These are phyloP conservation scores for Raillietiella orientalis DNA, from an alignment of 2,888 invertebrate species.

Conservation along the genomic window DNA sequence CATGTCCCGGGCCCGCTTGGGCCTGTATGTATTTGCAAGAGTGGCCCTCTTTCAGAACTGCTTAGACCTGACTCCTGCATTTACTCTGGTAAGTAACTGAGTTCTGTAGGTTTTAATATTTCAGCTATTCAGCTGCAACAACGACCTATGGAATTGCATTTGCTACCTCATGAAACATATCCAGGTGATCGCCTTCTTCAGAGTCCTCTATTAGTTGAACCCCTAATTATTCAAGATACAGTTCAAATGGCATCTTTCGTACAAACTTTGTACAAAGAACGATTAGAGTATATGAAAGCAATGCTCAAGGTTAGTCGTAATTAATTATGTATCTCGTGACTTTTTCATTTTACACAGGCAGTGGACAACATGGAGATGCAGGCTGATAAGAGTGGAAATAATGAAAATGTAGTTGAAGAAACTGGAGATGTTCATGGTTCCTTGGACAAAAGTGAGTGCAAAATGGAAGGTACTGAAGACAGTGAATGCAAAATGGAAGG, in stretches of 20 bases:
- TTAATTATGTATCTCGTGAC: too few species aligned
- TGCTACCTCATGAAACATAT: not conserved
- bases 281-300: constrained; percentile 27
- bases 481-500: not conserved
- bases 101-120: constrained; percentile 3
- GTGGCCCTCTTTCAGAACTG: constrained; percentile 80
- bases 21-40: constrained; percentile 79
- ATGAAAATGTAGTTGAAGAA: too few species aligned
- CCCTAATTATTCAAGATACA: constrained; percentile 45
- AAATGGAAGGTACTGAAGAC: too few species aligned
- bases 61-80: constrained; percentile 81
- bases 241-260: constrained; percentile 83
- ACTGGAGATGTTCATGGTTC: not conserved
- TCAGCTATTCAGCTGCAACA: not conserved
- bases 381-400: too few species aligned
- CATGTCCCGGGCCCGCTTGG: constrained; percentile 83
- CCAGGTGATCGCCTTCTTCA: not conserved
- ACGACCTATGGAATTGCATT: not conserved
- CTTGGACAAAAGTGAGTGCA: not conserved
- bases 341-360: too few species aligned
- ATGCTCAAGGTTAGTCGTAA: too few species aligned
- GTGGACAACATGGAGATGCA: too few species aligned
- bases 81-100: constrained; percentile 31
- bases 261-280: constrained; percentile 55
- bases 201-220: constrained; percentile 7